Evolutionary conservation across 2,797 vertebrate species (phyloP), one percentile per base, ranked within the genome.

Genomic region (Poecilia picta): DNA sequence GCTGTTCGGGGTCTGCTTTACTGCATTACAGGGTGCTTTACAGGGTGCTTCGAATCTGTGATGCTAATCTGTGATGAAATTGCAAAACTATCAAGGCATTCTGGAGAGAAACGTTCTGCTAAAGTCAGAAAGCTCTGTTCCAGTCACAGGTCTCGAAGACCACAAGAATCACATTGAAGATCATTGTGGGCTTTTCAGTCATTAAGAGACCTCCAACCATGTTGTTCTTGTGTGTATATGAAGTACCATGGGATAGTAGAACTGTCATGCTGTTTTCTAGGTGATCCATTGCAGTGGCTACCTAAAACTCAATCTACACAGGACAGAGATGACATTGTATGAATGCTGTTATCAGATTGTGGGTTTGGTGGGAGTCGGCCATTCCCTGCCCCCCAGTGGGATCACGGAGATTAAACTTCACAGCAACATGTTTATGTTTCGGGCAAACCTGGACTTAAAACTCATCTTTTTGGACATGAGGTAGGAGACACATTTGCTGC

Each of bases 381-480:
- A 99, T 70, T 98, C 98, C 0, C 91, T 99, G 78, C 98, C 98
- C 0, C 97, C 97, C 80, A 98, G 97, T 23, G 97, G 97, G n/a
- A 96, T 98, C 93, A 98, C 98, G 0, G 98, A 99, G 92, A 97
- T 99, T 92, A 98, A 98, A 85, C 97, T 99, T 49, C 97, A 98
- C 91, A 98, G 96, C 49, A 99, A 99, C 94, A 99, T 99, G 97
- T 99, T 99, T 88, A 99, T 99, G 98, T 99, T 99, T 90, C 95
- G 98, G 62, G 98, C 98, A 81, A 98, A 97, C 73, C 95, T 99
- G n/a, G 98, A 99, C 82, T 94, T 99, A 31, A 98, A 99, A 85
- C 95, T 99, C 77, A 98, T 99, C 80, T 99, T 99, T 93, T 92
- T 99, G 80, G 98, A 99, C 86, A 97, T 97, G 83, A 98, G 97